phyloP scores from a whole-genome alignment of 2,888 invertebrate species.

The Protonemura montana region DNA sequence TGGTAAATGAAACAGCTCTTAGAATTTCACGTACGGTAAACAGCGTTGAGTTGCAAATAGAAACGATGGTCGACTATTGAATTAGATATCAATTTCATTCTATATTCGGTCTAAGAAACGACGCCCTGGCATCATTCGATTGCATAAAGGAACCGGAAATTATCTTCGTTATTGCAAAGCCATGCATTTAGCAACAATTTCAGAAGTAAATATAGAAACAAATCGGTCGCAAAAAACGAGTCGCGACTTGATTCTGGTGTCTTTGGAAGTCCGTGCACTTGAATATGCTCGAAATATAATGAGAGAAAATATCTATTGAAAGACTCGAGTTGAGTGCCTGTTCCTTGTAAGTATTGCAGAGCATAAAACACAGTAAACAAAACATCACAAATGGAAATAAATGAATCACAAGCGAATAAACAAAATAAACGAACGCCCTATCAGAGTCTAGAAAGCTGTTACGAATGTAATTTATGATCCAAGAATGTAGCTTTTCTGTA shows the following conservation, averaged over 20 bases:
- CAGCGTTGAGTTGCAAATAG: too few relatives aligned
- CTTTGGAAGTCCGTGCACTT: background rate
- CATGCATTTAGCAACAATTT: background rate
- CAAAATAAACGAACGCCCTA: constrained; percentile 12
- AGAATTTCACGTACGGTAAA: too few relatives aligned
- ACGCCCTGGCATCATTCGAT: background rate
- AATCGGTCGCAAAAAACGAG: background rate
- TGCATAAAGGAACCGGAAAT: background rate
- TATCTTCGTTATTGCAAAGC: background rate
- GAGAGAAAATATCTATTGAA: background rate
- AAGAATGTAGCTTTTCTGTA: background rate
- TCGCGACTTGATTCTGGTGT: too few relatives aligned
- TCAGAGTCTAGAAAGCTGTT: background rate
- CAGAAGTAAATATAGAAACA: background rate
- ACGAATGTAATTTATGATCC: constrained; percentile 12
- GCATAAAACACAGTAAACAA: constrained; percentile 2
- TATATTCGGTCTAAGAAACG: too few relatives aligned
- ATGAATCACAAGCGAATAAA: constrained; percentile 12
- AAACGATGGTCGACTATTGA: too few relatives aligned
- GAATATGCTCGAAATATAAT: background rate
- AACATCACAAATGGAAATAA: constrained; percentile 12
- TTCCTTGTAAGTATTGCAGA: background rate
- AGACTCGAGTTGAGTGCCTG: background rate
- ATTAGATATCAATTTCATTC: too few relatives aligned
- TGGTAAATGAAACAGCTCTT: background rate